Evolutionary conservation across 1,140 invertebrate genomes (phyloP).

Genomic region (Laupala kohalensis): DNA sequence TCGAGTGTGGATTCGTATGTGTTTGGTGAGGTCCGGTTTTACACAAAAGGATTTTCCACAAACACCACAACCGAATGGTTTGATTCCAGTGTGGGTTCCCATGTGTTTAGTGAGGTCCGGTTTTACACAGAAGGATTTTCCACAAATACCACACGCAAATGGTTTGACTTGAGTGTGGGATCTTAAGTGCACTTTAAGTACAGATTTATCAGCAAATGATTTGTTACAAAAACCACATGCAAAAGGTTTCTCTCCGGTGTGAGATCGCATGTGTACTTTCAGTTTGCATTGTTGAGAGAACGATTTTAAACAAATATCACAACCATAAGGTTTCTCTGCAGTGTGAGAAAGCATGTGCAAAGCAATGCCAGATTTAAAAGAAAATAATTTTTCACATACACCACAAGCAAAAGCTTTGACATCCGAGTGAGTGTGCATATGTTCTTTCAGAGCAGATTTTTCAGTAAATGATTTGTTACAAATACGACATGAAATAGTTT

Average conservation of each 20-base stretch:
- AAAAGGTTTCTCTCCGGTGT: constrained; percentile 32
- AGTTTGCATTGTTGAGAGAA: constrained; percentile 20
- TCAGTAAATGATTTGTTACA: constrained; percentile 56
- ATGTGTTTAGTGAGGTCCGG: constrained; percentile 55
- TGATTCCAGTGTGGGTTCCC: constrained; percentile 50
- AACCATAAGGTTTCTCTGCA: constrained; percentile 30
- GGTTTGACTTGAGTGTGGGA: constrained; percentile 32
- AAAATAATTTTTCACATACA: constrained; percentile 22
- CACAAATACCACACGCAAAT: constrained; percentile 49
- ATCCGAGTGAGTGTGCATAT: constrained; percentile 28
- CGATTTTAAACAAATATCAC: neutral
- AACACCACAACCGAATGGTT: constrained; percentile 45
- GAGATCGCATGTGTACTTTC: constrained; percentile 31
- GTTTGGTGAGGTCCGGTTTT: constrained; percentile 57
- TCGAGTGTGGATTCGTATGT: constrained; percentile 28
- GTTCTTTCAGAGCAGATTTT: constrained; percentile 59
- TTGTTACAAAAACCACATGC: constrained; percentile 30
- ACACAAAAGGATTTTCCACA: constrained; percentile 56
- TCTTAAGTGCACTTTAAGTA: constrained; percentile 35
- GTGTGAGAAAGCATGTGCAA: constrained; percentile 29
- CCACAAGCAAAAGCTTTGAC: constrained; percentile 22
- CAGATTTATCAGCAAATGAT: constrained; percentile 33
- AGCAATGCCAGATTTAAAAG: neutral
- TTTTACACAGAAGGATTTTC: constrained; percentile 52
- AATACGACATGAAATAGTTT: constrained; percentile 45